Percentiles rank a stretch among this genome's conserved stretches.
Evolutionary conservation across 2,113 vertebrate species (phyloP).

Genomic region (Pelusios castaneus): DNA sequence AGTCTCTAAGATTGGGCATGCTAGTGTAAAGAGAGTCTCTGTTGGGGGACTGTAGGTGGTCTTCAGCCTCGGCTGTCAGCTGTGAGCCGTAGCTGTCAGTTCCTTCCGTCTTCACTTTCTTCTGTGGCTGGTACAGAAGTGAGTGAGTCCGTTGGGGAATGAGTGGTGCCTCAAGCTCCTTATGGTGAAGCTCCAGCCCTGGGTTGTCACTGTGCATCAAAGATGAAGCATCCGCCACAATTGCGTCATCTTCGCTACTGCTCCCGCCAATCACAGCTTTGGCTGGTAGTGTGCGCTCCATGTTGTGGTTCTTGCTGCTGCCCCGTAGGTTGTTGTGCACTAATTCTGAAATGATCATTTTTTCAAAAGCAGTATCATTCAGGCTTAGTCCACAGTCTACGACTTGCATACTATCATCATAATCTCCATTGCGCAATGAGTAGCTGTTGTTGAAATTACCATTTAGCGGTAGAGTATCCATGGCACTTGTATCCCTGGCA

Average conservation of each 20-base stretch:
- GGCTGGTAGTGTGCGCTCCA: conserved; percentile 87
- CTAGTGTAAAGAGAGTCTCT: conserved; percentile 99
- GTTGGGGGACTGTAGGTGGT: conserved; percentile 93
- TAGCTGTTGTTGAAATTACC: conserved; percentile 99
- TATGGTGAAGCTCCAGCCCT: conserved; percentile 90
- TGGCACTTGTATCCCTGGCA: conserved; percentile 99
- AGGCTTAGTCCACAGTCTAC: conserved; percentile 98
- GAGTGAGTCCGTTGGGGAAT: conserved; percentile 99
- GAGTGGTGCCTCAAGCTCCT: conserved; percentile 93
- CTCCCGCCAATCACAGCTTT: conserved; percentile 87
- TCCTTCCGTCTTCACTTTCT: conserved; percentile 91
- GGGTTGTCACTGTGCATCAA: conserved; percentile 89
- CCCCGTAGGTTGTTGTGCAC: conserved; percentile 99
- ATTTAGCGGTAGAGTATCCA: conserved; percentile 99
- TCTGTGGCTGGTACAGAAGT: conserved; percentile 98
- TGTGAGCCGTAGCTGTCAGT: conserved; percentile 89
- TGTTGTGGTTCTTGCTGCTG: conserved; percentile 90
- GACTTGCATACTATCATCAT: conserved; percentile 91
- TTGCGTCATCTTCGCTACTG: conserved; percentile 91
- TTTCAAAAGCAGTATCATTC: conserved; percentile 98
- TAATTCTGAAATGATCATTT: conserved; percentile 99
- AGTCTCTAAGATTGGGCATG: conserved; percentile 99
- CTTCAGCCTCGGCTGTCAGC: conserved; percentile 87
- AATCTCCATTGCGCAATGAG: conserved; percentile 96
- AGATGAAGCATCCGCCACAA: conserved; percentile 92